A percentile compares a stretch with the other conserved stretches of the same genome.
Evolutionary conservation across 2,797 vertebrate genomes (phyloP).

Genomic region (Notolepis coatsorum): DNA sequence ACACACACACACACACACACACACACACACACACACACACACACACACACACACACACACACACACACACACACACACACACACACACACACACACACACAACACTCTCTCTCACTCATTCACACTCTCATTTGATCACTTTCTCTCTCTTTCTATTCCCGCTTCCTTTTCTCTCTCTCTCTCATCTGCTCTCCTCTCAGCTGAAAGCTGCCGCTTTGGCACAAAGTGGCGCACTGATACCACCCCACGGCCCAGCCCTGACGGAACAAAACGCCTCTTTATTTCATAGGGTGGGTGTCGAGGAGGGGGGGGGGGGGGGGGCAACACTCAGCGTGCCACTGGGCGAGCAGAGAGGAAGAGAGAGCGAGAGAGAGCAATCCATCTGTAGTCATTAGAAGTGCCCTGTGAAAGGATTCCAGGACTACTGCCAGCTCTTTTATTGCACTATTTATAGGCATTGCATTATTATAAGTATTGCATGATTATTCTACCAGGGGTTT

Average conservation of each 20-base stretch:
- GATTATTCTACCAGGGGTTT: conserved; percentile 62
- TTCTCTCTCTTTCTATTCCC: no score
- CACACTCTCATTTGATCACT: neutral
- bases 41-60: no score
- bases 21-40: neutral
- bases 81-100: no score
- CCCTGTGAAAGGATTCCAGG: conserved; percentile 58
- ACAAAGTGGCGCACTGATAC: conserved; percentile 63
- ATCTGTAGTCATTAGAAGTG: conserved; percentile 52
- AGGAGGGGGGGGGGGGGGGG: conserved; percentile 22
- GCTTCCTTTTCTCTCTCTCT: conserved; percentile 5
- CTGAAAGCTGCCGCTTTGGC: conserved; percentile 41
- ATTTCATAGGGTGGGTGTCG: conserved; percentile 24
- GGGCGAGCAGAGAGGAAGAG: conserved; percentile 36
- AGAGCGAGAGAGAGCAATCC: conserved; percentile 33
- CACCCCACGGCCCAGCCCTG: conserved; percentile 39
- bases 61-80: no score
- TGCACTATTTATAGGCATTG: conserved; percentile 56
- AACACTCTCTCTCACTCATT: neutral
- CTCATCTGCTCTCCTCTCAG: neutral
- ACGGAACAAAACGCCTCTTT: conserved; percentile 60
- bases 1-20: neutral
- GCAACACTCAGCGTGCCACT: conserved; percentile 45
- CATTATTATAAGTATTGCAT: conserved; percentile 63
- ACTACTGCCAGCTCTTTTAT: conserved; percentile 62